Evolutionary conservation across 2,797 vertebrate species (phyloP), one percentile per base, ranked within the genome.

Genomic region (Diplodus sargus): DNA sequence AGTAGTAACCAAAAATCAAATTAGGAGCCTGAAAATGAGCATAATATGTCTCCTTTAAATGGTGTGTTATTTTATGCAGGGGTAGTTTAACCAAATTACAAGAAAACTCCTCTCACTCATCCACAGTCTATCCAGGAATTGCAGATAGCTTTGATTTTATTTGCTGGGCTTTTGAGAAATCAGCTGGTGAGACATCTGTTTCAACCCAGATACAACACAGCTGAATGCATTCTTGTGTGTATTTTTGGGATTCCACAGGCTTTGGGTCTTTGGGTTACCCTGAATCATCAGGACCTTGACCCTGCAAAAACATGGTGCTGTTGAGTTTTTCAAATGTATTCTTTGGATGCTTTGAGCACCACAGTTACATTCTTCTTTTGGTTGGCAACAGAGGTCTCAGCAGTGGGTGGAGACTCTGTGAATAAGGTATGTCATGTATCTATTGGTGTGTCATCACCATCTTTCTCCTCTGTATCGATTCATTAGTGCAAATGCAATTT

Each of bases 401-500:
- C 11, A 6, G 25, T 15, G 20, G 10, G 30, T 3, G 9, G 4
- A 49, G 22, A 17, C n/a, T 51, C 45, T 13, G 17, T 28, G 30
- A 57, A 28, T 57, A 10, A 25, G 16, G 49, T 18, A 34, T 34
- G 30, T 34, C 6, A 7, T n/a, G n/a, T 34, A 34, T 34, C 4
- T 47, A 12, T 9, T 43, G 45, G 16, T 62, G 59, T 23, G 62
- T 62, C 13, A n/a, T 72, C 48, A 25, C 9, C 57, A n/a, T 42
- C 39, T 39, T 57, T 45, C 48, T 6, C 42, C 20, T 72, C 39
- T 11, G 47, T 15, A 25, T 23, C 25, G 28, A 63, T 54, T 42
- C 18, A 53, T 61, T 34, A 16, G 20, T 23, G 56, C 43, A 61
- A 66, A 23, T 20, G 54, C 69, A 54, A 57, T 30, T 63, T 39